phyloP scores from a whole-genome alignment of 2,888 invertebrate species.

The Gnatocerus cornutus region DNA sequence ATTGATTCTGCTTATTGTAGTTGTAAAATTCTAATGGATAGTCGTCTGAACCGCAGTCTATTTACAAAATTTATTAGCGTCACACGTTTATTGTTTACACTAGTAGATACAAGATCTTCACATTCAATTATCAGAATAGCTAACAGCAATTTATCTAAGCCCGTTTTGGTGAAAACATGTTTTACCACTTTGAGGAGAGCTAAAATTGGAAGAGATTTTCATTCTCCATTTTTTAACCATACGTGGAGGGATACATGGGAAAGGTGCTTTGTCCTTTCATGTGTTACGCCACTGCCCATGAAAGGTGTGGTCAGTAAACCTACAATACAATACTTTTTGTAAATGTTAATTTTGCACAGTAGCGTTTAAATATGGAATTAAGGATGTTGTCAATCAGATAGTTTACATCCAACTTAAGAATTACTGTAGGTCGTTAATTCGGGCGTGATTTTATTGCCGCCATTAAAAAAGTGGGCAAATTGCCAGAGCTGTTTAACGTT shows the following conservation, averaged over 20 bases:
- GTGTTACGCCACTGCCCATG: not conserved
- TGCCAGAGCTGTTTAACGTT: conserved; percentile 11
- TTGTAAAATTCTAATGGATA: conserved; percentile 28
- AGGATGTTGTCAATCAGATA: conserved; percentile 10
- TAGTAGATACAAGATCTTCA: conserved; percentile 25
- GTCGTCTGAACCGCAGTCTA: conserved; percentile 23
- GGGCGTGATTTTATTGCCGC: conserved; percentile 21
- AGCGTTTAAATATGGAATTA: not conserved
- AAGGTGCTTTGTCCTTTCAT: no score
- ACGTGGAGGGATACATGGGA: no score
- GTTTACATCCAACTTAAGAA: conserved; percentile 20
- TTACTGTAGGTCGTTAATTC: conserved; percentile 9
- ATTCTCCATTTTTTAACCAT: no score
- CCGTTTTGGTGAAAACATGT: conserved; percentile 2
- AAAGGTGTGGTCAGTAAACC: no score
- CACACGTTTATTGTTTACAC: conserved; percentile 31
- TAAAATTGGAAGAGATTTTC: conserved; percentile 2
- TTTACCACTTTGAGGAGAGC: not conserved
- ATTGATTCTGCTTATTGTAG: conserved; percentile 36
- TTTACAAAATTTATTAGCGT: conserved; percentile 35
- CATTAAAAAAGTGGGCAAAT: conserved; percentile 10
- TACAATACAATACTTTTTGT: no score
- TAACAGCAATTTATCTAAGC: conserved; percentile 3
- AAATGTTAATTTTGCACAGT: no score
- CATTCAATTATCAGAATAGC: conserved; percentile 11